phyloP scores from a whole-genome alignment of 2,888 invertebrate species.

The Cephus pygmeus region DNA sequence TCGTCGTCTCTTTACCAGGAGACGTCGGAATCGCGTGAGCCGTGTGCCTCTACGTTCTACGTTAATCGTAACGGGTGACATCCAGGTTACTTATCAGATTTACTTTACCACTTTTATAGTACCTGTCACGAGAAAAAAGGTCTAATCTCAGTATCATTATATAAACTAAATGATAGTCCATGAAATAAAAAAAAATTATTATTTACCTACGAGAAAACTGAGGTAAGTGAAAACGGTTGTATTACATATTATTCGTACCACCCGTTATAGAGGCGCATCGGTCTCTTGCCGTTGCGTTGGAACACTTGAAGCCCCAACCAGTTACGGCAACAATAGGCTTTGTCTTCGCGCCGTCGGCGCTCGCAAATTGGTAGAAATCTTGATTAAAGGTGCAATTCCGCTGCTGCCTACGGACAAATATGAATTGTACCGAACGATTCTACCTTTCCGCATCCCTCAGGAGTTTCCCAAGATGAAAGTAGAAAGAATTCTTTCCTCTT shows the following conservation, averaged over 20 bases:
- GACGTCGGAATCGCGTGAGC: conserved; percentile 34
- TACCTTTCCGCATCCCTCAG: neutral
- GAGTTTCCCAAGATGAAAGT: conserved; percentile 1
- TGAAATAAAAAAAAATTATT: neutral
- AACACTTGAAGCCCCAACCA: conserved; percentile 66
- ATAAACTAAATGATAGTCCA: neutral
- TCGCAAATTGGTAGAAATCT: conserved; percentile 66
- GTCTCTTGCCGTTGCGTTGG: conserved; percentile 53
- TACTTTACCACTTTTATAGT: neutral
- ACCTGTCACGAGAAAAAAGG: neutral
- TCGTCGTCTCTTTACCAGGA: conserved; percentile 33
- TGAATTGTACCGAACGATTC: conserved; percentile 49
- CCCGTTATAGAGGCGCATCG: conserved; percentile 28
- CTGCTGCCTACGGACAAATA: conserved; percentile 58
- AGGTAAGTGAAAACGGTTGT: neutral
- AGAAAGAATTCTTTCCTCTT: neutral
- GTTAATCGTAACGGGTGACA: conserved; percentile 35
- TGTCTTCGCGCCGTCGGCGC: conserved; percentile 65
- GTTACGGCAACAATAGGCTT: conserved; percentile 66
- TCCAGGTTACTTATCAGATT: neutral
- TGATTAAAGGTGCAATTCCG: conserved; percentile 65
- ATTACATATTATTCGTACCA: conserved; percentile 3
- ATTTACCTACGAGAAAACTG: neutral
- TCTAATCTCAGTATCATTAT: neutral
- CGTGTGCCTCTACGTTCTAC: conserved; percentile 28